Conservation (phyloP, 1,140 invertebrate species). For the Papilio helenus region DNA sequence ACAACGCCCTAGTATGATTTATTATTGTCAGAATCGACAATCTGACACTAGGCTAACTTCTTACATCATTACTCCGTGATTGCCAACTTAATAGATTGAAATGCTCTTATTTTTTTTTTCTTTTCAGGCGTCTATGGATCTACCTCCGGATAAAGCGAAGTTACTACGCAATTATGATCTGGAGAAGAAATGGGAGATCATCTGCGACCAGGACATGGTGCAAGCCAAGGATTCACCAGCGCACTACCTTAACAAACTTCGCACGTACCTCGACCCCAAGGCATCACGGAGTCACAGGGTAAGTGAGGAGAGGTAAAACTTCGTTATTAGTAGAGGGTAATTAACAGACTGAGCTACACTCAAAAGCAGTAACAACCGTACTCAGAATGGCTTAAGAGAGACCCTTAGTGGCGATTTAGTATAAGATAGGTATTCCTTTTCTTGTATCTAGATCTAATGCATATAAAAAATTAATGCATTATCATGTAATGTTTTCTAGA, state of each 20-base stretch:
- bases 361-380: background rate
- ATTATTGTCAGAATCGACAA: constrained; percentile 9
- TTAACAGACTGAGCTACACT: too few relatives aligned
- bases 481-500: background rate
- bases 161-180: constrained; percentile 97
- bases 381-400: background rate
- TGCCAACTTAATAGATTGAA: background rate
- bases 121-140: constrained; percentile 96
- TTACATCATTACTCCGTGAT: background rate
- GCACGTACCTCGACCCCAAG: constrained; percentile 97
- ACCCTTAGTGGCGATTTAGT: too few relatives aligned
- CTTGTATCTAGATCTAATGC: too few relatives aligned
- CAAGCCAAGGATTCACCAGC: constrained; percentile 90
- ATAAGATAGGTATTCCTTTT: too few relatives aligned
- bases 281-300: constrained; percentile 97
- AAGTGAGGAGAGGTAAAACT: constrained; percentile 67
- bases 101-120: background rate
- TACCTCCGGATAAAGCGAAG: constrained; percentile 99
- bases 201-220: constrained; percentile 98
- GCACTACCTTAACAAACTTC: constrained; percentile 96
- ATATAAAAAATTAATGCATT: too few relatives aligned
- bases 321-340: background rate
- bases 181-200: constrained; percentile 99
- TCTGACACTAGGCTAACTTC: background rate
- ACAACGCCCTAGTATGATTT: constrained; percentile 13